Percentiles rank a stretch among this genome's conserved stretches.
Evolutionary conservation across 2,797 vertebrate genomes (phyloP).

Genomic region (Lophura swinhoii): DNA sequence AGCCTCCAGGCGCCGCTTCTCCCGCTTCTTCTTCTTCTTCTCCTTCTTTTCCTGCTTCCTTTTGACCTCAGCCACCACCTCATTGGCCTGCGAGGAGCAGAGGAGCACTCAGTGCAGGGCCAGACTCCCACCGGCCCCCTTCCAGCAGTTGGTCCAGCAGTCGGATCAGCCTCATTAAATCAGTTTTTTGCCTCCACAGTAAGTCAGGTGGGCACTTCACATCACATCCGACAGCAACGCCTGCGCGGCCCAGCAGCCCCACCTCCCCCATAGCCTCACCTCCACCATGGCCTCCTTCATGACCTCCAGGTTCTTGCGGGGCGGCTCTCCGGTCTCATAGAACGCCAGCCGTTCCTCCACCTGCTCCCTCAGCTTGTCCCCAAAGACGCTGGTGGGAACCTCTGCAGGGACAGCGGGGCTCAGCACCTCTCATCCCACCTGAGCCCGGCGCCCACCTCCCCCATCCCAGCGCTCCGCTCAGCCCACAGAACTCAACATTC

Average conservation of each 20-base stretch:
- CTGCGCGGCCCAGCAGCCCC: conserved; percentile 80
- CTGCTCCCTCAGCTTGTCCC: conserved; percentile 92
- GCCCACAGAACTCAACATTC: conserved; percentile 80
- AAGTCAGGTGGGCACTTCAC: conserved; percentile 77
- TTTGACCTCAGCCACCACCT: conserved; percentile 86
- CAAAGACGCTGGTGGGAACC: conserved; percentile 90
- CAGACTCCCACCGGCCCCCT: accelerated
- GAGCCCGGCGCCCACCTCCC: accelerated
- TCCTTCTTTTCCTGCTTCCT: conserved; percentile 88
- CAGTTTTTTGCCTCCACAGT: conserved; percentile 86
- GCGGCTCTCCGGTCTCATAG: conserved; percentile 92
- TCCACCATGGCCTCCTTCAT: conserved; percentile 94
- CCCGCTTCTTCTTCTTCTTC: conserved; percentile 88
- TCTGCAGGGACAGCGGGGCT: conserved; percentile 75
- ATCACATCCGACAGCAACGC: conserved; percentile 81
- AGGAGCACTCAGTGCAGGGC: accelerated
- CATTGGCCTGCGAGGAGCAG: conserved; percentile 80
- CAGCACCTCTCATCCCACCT: neutral
- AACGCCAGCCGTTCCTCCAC: conserved; percentile 94
- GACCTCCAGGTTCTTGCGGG: conserved; percentile 93
- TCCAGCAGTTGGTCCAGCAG: neutral
- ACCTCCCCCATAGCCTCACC: conserved; percentile 75
- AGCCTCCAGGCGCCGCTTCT: conserved; percentile 84
- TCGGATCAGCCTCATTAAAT: conserved; percentile 99
- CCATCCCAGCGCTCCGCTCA: conserved; percentile 82